Evolutionary conservation across 2,113 vertebrate species (phyloP).

Genomic region (Mesembrinibis cayennensis): DNA sequence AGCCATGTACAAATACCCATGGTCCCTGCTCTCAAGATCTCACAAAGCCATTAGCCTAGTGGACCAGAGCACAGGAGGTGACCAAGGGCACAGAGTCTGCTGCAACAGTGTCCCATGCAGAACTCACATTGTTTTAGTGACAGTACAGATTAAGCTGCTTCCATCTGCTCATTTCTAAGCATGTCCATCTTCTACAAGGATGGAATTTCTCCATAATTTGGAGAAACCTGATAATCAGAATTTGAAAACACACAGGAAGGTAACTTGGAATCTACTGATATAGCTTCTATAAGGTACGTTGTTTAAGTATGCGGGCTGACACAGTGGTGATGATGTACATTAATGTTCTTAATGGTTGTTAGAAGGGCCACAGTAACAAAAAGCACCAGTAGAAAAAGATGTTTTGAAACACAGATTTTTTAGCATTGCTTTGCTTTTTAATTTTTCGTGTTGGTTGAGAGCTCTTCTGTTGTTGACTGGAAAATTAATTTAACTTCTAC

Average conservation of each 20-base stretch:
- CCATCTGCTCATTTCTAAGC: neutral
- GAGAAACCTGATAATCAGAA: neutral
- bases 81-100: neutral
- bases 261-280: neutral
- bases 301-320: neutral
- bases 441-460: neutral
- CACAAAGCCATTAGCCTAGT: neutral
- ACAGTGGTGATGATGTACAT: neutral
- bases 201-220: neutral
- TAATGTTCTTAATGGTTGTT: neutral
- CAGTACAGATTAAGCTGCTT: neutral
- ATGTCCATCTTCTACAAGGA: neutral
- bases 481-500: neutral
- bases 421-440: neutral
- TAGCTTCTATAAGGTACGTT: neutral
- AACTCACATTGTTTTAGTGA: neutral
- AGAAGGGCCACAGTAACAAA: neutral
- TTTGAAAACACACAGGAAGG: neutral
- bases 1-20: neutral
- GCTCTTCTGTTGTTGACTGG: neutral
- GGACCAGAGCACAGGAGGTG: neutral
- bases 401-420: neutral
- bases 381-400: neutral
- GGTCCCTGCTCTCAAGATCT: neutral
- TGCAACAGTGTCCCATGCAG: neutral